A percentile compares a stretch with the other conserved stretches of the same genome.
Evolutionary conservation across 1,140 invertebrate species (phyloP).

Genomic region (Eciton burchellii): DNA sequence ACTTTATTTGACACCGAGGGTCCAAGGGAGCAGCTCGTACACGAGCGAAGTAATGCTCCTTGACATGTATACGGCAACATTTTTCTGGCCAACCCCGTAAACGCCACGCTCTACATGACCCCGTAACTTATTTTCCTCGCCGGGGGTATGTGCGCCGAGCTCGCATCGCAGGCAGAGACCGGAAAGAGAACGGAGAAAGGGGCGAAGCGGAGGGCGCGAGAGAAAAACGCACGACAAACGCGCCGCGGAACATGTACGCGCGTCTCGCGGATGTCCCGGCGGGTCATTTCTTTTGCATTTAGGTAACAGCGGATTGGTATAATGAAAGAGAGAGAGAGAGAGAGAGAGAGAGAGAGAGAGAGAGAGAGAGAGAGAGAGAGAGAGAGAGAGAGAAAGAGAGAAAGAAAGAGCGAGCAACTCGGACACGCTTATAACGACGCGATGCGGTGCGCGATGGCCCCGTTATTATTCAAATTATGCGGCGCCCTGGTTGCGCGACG

Average conservation of each 20-base stretch:
- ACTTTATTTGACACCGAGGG: background rate
- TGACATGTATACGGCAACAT: constrained; percentile 27
- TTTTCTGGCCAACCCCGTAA: constrained; percentile 8
- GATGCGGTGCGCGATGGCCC: background rate
- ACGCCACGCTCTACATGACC: constrained; percentile 12
- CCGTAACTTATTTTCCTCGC: constrained; percentile 53
- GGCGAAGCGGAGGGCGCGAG: constrained; percentile 32
- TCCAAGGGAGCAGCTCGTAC: background rate
- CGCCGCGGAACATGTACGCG: constrained; percentile 6
- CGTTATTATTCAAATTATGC: constrained; percentile 60
- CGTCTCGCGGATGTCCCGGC: background rate
- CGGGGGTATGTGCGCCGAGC: constrained; percentile 26
- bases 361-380: too few relatives aligned
- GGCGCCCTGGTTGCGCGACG: constrained; percentile 29
- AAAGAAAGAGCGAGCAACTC: too few relatives aligned
- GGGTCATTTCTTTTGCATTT: constrained; percentile 17
- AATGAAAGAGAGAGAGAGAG: too few relatives aligned
- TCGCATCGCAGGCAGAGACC: constrained; percentile 21
- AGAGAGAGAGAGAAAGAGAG: too few relatives aligned
- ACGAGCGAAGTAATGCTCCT: constrained; percentile 1
- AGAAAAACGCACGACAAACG: constrained; percentile 46
- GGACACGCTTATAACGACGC: constrained; percentile 28
- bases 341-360: too few relatives aligned
- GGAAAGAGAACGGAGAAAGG: constrained; percentile 13
- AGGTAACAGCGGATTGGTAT: constrained; percentile 53